phyloP scores from a whole-genome alignment of 2,797 vertebrate genomes.

The Anableps anableps region DNA sequence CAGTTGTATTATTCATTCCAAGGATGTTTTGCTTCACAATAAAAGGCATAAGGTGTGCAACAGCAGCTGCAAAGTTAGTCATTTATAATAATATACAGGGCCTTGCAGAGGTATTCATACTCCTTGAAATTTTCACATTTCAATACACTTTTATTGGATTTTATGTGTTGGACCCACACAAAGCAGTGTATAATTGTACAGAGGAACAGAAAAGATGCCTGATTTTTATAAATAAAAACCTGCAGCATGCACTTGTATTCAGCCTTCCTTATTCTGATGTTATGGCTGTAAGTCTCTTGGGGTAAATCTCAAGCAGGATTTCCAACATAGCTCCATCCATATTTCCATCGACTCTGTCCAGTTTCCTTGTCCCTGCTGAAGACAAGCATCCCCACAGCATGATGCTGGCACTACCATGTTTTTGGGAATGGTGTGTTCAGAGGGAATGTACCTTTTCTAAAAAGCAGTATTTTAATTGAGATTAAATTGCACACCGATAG shows the following conservation, averaged over 20 bases:
- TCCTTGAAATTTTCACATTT: background rate
- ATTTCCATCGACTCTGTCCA: background rate
- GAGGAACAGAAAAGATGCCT: background rate
- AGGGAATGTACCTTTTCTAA: background rate
- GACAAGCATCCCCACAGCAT: background rate
- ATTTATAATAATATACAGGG: slow-evolving; percentile 35
- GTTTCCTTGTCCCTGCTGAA: background rate
- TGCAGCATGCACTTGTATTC: background rate
- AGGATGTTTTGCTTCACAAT: slow-evolving; percentile 21
- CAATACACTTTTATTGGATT: background rate
- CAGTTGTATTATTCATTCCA: slow-evolving; percentile 35
- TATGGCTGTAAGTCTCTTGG: background rate
- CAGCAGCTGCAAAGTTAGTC: slow-evolving; percentile 46
- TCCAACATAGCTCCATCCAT: background rate
- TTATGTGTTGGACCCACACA: background rate
- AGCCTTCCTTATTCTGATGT: background rate
- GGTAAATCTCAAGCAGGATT: background rate
- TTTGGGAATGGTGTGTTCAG: background rate
- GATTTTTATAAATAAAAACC: background rate
- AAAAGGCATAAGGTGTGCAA: slow-evolving; percentile 48
- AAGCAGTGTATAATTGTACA: background rate
- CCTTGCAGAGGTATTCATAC: background rate
- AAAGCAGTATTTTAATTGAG: background rate
- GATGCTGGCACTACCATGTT: background rate
- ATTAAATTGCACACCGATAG: background rate